phyloP scores from a whole-genome alignment of 2,797 vertebrate genomes.

The Tarsius wallacei region DNA sequence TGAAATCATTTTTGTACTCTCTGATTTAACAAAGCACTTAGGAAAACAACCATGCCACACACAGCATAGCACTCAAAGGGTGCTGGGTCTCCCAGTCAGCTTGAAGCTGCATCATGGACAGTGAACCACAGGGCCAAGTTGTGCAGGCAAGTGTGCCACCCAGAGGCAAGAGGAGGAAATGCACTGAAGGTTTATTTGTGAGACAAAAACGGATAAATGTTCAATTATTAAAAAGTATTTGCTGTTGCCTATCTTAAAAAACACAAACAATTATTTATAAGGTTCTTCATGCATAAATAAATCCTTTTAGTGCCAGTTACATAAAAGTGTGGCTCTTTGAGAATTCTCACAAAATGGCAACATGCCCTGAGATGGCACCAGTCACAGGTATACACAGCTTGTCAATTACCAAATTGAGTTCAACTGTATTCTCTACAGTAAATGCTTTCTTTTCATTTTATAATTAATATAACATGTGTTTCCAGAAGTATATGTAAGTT shows the following conservation, averaged over 20 bases:
- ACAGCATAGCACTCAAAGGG: neutral
- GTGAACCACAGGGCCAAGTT: neutral
- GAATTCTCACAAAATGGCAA: conserved; percentile 35
- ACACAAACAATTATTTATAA: conserved; percentile 29
- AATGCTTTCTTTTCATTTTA: conserved; percentile 70
- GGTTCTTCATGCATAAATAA: neutral
- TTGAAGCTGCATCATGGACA: neutral
- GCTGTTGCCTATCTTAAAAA: conserved; percentile 27
- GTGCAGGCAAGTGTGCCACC: conserved; percentile 89
- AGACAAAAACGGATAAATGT: conserved; percentile 10
- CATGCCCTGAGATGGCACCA: neutral
- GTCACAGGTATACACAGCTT: conserved; percentile 56
- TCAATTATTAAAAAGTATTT: conserved; percentile 44
- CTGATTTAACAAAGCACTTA: neutral
- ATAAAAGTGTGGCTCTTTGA: conserved; percentile 1
- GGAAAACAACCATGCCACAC: neutral
- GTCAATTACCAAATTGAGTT: conserved; percentile 68
- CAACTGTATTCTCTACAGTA: conserved; percentile 70
- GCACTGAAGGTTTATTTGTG: neutral
- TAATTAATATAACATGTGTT: conserved; percentile 75
- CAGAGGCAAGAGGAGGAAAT: conserved; percentile 79
- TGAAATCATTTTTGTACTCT: conserved; percentile 24
- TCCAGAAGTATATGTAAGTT: conserved; percentile 71
- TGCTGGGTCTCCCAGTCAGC: neutral
- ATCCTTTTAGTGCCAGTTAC: neutral